A percentile compares a stretch with the other conserved stretches of the same genome.
phyloP scores from a whole-genome alignment of 37 sponge, comb jelly and placozoan species.

The Spongilla lacustris region DNA sequence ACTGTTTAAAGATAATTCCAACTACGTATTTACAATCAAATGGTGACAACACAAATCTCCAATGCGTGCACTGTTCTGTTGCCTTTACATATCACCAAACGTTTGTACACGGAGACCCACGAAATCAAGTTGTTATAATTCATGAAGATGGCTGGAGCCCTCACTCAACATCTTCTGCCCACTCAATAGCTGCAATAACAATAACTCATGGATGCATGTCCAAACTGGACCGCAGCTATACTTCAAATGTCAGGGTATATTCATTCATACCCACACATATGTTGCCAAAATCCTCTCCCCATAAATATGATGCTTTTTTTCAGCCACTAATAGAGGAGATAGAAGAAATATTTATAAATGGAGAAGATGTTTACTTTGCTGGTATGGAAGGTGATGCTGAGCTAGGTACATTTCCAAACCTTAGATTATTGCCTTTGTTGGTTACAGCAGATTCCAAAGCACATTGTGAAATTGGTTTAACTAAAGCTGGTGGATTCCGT shows the following conservation, averaged over 20 bases:
- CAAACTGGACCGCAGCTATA: background rate
- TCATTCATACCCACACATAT: background rate
- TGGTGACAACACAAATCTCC: too few relatives aligned
- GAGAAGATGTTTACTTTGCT: constrained; percentile 7
- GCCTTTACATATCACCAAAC: too few relatives aligned
- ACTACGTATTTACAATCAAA: background rate
- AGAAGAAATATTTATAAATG: constrained; percentile 13
- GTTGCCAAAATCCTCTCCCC: background rate
- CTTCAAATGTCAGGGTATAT: background rate
- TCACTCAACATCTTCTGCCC: constrained; percentile 11
- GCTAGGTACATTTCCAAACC: background rate
- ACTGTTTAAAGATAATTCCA: background rate
- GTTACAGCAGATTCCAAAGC: constrained; percentile 34
- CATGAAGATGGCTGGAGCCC: constrained; percentile 31
- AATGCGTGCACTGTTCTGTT: too few relatives aligned
- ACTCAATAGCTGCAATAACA: constrained; percentile 32
- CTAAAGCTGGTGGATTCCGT: constrained; percentile 3
- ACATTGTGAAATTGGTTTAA: constrained; percentile 21
- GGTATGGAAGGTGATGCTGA: background rate
- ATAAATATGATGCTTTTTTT: constrained; percentile 22
- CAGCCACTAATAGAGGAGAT: constrained; percentile 3
- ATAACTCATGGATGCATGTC: constrained; percentile 15
- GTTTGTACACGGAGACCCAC: background rate
- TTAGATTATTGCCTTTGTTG: constrained; percentile 1
- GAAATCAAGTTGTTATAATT: constrained; percentile 15